Base-by-base conservation (phyloP, 2,888 invertebrate genomes). In the Scelioninae gen. 2 region DNA sequence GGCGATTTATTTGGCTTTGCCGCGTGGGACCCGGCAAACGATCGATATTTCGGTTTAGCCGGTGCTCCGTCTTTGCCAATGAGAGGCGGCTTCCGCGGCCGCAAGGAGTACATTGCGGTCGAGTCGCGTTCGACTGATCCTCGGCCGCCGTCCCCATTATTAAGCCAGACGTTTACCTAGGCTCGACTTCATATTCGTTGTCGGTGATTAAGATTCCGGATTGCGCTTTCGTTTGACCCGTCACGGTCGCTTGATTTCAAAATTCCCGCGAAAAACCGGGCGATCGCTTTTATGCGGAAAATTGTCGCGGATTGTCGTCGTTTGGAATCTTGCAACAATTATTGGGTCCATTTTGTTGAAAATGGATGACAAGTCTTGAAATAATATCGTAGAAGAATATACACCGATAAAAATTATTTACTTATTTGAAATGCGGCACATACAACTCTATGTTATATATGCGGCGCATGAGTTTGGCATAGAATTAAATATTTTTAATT, bases 21-120 rank as follows among this genome's bases (percentile, higher is more conserved):
- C 60, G 74, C 63, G 69, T 64, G 52, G 76, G 72, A 72, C 63
- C 63, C 71, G 65, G n/a, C 67, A 67, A 74, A 61, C 75, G 76
- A 75, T 78, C 78, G 77, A 78, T 77, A 75, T 69, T 60, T 55
- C 61, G 58, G 68, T 65, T 74, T 63, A 74, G 57, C 67, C 68
- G 74, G 63, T 67, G 73, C 69, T 60, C 52, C 63, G 68, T 64
- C 73, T 69, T 69, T 73, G 45, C 57, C 65, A 52, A 68, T 64
- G 68, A 58, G 58, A 64, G 28, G 45, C 61, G 60, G 67, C 37
- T 68, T 31, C 37, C 64, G 60, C 60, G 48, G 41, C 65, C 70
- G 57, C 74, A 61, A 70, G 65, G 61, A 70, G 61, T 70, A 48
- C 25, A 70, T 74, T 74, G 74, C 68, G 68, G 71, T 48, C 58